Percentiles rank a stretch among this genome's conserved stretches.
These are phyloP conservation scores for Hyalella azteca DNA, from an alignment of 2,888 invertebrate genomes.

Conservation along the genomic window DNA sequence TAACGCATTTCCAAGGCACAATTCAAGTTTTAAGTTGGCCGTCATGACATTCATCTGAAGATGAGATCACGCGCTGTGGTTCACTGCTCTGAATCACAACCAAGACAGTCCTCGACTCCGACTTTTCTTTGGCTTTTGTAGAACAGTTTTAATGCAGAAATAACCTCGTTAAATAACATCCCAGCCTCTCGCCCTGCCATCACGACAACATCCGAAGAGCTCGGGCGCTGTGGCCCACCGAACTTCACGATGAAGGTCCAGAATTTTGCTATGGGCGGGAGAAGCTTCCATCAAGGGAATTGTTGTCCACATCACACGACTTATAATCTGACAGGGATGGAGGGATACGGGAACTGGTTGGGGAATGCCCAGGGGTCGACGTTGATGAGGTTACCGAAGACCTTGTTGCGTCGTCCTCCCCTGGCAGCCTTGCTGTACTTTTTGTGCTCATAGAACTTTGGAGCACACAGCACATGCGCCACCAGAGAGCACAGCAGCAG, in stretches of 20 bases:
- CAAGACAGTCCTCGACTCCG: slow-evolving; percentile 18
- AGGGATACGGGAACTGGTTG: slow-evolving; percentile 22
- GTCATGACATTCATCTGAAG: no score
- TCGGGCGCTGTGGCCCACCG: no score
- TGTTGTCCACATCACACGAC: no score
- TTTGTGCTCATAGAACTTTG: neutral
- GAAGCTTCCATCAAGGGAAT: no score
- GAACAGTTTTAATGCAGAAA: neutral
- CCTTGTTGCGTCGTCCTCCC: neutral
- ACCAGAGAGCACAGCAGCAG: neutral
- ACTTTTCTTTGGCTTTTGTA: slow-evolving; percentile 30
- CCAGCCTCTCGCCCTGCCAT: no score
- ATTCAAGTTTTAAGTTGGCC: no score
- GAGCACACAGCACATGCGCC: neutral
- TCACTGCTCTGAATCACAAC: slow-evolving; percentile 7
- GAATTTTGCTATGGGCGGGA: no score
- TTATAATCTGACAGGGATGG: slow-evolving; percentile 7
- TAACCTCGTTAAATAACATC: no score
- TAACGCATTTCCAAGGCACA: neutral
- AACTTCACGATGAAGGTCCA: no score
- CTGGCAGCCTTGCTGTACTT: slow-evolving; percentile 11
- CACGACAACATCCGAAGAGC: no score
- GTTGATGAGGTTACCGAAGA: slow-evolving; percentile 15
- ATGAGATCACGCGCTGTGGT: no score
- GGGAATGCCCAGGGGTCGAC: slow-evolving; percentile 26